Evolutionary conservation across 2,113 vertebrate genomes (phyloP), one percentile per base, ranked within the genome.

Genomic region (Microcebus lehilahytsara): DNA sequence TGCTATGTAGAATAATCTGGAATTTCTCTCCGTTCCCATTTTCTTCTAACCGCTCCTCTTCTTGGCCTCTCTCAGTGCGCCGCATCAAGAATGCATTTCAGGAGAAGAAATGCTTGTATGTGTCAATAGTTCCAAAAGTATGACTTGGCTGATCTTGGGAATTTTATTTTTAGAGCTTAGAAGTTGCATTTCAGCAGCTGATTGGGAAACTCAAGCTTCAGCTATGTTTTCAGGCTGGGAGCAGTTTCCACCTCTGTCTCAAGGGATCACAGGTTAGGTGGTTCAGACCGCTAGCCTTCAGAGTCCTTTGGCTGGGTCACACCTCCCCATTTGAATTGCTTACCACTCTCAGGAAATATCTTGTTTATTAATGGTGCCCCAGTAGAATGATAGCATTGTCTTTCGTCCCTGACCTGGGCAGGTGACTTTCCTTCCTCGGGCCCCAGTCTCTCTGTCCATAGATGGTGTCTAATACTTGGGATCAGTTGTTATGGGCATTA

Each of bases 161-260:
- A 49, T 93, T 92, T 96, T 97, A 94, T 94, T 95, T 97, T 96
- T 96, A 96, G 83, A 66, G 93, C 40, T 96, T 97, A 91, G 91
- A 91, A 91, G 66, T 58, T 92, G 46, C 42, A 19, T 46, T 49
- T 93, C 56, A 89, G 60, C 74, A 89, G 83, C 85, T 96, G 88
- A 51, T 88, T 95, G 80, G 81, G 34, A 69, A 97, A 69, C 69
- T 94, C 71, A 69, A 49, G 71, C 78, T 89, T 91, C 32, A 71
- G 88, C 69, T 93, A 67, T 53, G 71, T 75, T 80, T 95, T 56
- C 56, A 88, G 64, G 37, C 10, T 67, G 85, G 94, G 78, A 87
- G 64, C 79, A 53, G 34, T 84, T 94, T 93, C 42, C 27, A 92
- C 72, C 49, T 91, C 60, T 93, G 58, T 74, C 89, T 89, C 78